Conservation (phyloP, 2,113 vertebrate genomes). For the Istiophorus platypterus region DNA sequence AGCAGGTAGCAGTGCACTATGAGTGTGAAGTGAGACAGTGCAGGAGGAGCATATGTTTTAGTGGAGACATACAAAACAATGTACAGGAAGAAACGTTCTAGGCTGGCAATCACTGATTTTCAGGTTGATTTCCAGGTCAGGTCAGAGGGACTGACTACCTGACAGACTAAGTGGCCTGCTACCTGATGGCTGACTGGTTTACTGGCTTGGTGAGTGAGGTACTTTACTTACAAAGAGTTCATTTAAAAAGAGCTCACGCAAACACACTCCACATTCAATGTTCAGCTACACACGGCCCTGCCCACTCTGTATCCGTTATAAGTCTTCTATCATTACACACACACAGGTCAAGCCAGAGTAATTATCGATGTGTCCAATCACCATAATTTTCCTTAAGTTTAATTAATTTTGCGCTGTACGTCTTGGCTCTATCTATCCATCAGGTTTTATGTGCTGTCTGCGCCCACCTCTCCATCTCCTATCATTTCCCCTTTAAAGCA, state of each 20-base stretch:
- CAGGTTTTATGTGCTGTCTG: conserved; percentile 67
- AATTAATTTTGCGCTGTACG: conserved; percentile 71
- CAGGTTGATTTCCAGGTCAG: conserved; percentile 22
- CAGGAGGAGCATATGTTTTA: neutral
- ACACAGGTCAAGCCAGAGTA: conserved; percentile 31
- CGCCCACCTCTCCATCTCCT: conserved; percentile 50
- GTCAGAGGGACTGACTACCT: conserved; percentile 19
- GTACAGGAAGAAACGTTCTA: conserved; percentile 22
- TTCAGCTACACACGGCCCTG: neutral
- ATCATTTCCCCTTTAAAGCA: conserved; percentile 55
- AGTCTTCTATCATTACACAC: conserved; percentile 23
- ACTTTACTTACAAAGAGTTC: conserved; percentile 45
- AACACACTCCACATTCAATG: conserved; percentile 18
- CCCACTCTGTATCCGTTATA: neutral
- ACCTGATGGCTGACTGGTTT: conserved; percentile 52
- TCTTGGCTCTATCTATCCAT: conserved; percentile 61
- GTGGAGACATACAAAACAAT: conserved; percentile 32
- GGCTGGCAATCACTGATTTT: conserved; percentile 25
- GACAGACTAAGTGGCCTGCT: conserved; percentile 14
- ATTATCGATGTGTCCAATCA: conserved; percentile 68
- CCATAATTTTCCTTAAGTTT: conserved; percentile 69
- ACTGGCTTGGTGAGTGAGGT: conserved; percentile 32
- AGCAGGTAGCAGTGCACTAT: neutral
- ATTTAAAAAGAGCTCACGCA: conserved; percentile 49
- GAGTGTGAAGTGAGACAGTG: conserved; percentile 7